phyloP scores from a whole-genome alignment of 2,113 vertebrate genomes.

The Solea solea region DNA sequence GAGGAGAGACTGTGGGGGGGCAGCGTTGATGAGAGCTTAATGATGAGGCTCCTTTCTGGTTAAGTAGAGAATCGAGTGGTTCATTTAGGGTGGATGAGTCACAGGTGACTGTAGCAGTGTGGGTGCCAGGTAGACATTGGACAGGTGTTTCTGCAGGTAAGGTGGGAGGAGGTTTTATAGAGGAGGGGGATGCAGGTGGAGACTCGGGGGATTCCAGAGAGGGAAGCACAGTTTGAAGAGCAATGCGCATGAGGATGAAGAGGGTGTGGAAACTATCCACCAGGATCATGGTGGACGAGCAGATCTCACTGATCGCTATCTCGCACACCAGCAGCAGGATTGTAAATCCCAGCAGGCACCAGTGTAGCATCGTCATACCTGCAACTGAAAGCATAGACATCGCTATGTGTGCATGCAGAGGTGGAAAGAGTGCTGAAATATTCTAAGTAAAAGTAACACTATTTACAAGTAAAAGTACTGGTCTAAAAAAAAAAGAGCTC shows the following conservation, averaged over 20 bases:
- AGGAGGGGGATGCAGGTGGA: conserved; percentile 5
- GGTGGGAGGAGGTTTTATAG: background rate
- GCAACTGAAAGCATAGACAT: conserved; percentile 28
- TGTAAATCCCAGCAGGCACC: conserved; percentile 67
- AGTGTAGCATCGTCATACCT: conserved; percentile 59
- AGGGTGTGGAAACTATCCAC: conserved; percentile 81
- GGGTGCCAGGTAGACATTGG: background rate
- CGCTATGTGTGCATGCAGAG: too few species aligned
- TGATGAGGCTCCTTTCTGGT: background rate
- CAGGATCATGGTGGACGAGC: conserved; percentile 77
- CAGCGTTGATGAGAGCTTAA: background rate
- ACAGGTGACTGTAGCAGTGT: background rate
- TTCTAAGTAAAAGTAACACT: too few species aligned
- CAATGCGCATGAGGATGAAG: conserved; percentile 68
- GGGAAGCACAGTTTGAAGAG: background rate
- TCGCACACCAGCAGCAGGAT: conserved; percentile 72
- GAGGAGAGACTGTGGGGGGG: background rate
- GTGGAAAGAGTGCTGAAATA: too few species aligned
- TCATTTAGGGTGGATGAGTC: background rate
- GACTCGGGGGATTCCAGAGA: conserved; percentile 1
- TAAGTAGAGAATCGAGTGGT: background rate
- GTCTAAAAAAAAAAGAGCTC: too few species aligned
- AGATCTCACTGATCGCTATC: conserved; percentile 75
- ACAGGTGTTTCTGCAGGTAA: background rate
- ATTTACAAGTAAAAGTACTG: too few species aligned